These are phyloP conservation scores for Pocillopora meandrina DNA, from an alignment of 92 coral and sea anemone species.

Conservation along the genomic window DNA sequence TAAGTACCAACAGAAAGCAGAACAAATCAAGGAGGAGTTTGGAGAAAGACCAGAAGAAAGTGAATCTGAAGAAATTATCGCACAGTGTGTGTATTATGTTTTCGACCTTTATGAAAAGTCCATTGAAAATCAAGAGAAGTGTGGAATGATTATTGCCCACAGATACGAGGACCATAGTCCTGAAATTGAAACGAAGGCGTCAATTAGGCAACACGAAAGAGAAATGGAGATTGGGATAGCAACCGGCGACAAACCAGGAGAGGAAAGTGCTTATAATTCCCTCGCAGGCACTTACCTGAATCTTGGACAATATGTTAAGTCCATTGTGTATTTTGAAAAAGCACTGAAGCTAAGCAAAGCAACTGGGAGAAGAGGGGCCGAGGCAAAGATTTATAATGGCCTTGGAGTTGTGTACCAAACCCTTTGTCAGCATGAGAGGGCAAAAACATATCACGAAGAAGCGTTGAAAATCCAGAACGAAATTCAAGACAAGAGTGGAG, in stretches of 20 bases:
- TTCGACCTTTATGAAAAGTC: slow-evolving; percentile 29
- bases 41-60: slow-evolving; percentile 4
- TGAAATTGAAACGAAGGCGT: neutral
- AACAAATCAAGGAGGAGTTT: neutral
- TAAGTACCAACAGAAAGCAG: neutral
- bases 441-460: slow-evolving; percentile 1
- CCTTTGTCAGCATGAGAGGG: slow-evolving; percentile 31
- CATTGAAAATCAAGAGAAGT: neutral
- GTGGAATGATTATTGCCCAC: neutral
- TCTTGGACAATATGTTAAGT: slow-evolving; percentile 26
- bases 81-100: slow-evolving; percentile 31
- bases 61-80: neutral
- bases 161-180: neutral
- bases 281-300: slow-evolving; percentile 10
- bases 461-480: slow-evolving; percentile 15
- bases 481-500: neutral
- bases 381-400: neutral
- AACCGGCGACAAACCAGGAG: slow-evolving; percentile 3
- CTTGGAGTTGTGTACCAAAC: slow-evolving; percentile 18
- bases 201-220: slow-evolving; percentile 21
- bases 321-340: slow-evolving; percentile 29
- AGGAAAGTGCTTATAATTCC: neutral
- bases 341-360: slow-evolving; percentile 23
- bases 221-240: slow-evolving; percentile 27
- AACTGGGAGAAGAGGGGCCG: slow-evolving; percentile 6